Evolutionary conservation across 64 coral and sea anemone genomes (phyloP).

Genomic region (Exaiptasia diaphana): DNA sequence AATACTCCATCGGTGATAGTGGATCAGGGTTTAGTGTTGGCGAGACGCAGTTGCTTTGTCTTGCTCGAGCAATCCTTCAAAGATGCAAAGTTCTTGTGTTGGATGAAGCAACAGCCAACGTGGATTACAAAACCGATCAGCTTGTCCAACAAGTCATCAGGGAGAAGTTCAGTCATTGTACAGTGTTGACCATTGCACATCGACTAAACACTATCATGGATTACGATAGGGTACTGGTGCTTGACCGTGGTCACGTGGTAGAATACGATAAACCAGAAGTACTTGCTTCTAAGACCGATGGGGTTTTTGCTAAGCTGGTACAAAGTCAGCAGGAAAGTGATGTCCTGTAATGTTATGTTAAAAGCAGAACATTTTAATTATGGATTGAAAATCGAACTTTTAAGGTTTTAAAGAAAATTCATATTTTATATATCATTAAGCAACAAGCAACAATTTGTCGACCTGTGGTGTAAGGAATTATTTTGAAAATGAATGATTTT

Average conservation of each 20-base stretch:
- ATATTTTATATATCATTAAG: no score
- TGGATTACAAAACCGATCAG: slow-evolving; percentile 30
- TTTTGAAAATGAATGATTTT: no score
- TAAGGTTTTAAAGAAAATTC: no score
- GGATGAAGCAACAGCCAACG: slow-evolving; percentile 40
- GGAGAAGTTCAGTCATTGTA: not conserved
- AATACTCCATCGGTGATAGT: not conserved
- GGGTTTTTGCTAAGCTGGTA: not conserved
- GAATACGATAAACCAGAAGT: not conserved
- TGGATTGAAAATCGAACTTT: no score
- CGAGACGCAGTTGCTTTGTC: slow-evolving; percentile 24
- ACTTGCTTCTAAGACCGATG: not conserved
- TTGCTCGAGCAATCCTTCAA: slow-evolving; percentile 10
- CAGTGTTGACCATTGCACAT: not conserved
- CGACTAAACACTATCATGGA: not conserved
- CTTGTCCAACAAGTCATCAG: slow-evolving; percentile 3
- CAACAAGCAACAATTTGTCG: no score
- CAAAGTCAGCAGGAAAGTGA: no score
- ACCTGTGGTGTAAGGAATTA: no score
- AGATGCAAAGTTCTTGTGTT: not conserved
- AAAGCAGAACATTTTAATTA: no score
- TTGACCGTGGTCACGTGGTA: not conserved
- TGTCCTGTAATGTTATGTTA: no score
- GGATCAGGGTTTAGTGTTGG: not conserved
- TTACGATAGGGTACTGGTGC: not conserved